Percentiles rank a stretch among this genome's conserved stretches.
Conservation (phyloP, 2,113 vertebrate species). For the Glaucomys volans region DNA sequence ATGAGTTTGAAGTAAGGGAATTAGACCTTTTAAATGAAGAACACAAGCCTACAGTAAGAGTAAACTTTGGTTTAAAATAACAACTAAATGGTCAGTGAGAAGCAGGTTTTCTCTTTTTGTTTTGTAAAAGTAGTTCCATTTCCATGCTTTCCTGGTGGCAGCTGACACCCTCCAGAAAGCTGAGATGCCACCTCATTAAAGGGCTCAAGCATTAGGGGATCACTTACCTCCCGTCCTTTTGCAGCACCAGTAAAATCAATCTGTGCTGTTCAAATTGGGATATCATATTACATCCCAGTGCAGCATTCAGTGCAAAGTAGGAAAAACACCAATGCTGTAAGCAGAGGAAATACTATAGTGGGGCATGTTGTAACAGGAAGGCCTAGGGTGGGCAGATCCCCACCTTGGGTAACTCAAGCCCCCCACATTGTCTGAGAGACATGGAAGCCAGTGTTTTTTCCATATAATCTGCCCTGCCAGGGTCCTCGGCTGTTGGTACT, state of each 20-base stretch:
- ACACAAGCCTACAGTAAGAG: neutral
- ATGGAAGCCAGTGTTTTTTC: constrained; percentile 29
- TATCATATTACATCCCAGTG: constrained; percentile 45
- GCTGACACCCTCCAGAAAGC: constrained; percentile 52
- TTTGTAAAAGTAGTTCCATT: constrained; percentile 36
- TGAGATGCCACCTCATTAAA: constrained; percentile 5
- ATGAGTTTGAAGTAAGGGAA: neutral
- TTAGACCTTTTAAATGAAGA: constrained; percentile 24
- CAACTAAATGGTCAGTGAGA: constrained; percentile 23
- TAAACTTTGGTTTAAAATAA: constrained; percentile 53
- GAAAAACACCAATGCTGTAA: constrained; percentile 34
- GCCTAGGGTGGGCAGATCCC: neutral
- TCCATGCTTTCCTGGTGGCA: constrained; percentile 15
- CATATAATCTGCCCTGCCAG: neutral
- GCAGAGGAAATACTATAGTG: constrained; percentile 55
- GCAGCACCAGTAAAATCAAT: constrained; percentile 63
- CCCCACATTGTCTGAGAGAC: constrained; percentile 5
- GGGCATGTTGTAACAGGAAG: constrained; percentile 38
- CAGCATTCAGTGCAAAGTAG: neutral
- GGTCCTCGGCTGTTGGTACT: neutral
- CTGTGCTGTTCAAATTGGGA: constrained; percentile 54
- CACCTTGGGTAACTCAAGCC: constrained; percentile 48
- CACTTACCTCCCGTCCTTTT: constrained; percentile 47
- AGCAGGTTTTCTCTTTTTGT: constrained; percentile 21
- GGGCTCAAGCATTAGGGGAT: neutral